Base-by-base conservation (phyloP, 37 sponge, comb jelly and placozoan species). In the Spongilla lacustris region DNA sequence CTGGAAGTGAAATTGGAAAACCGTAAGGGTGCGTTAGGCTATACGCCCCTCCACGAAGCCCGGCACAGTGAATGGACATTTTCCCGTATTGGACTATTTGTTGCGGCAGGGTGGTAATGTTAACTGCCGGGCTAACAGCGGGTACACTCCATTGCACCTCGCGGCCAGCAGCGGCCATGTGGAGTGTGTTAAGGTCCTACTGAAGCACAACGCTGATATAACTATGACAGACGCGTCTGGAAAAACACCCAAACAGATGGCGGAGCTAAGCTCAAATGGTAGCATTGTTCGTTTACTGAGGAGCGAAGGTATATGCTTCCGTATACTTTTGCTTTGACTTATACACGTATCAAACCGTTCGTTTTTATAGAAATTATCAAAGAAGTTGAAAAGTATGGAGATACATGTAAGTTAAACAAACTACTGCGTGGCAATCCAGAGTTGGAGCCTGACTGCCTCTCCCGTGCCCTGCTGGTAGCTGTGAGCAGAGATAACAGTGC, bases 21-120 rank as follows among this genome's bases (percentile, higher is more conserved):
- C 36, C 67, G 74, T 1, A 78, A 77, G 22, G 95, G 95, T 0
- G 89, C 85, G 29, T 94, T 83, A 38, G 95, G 95, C 26, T 94
- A 94, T 84, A 91, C 95, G 23, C 95, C 95, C 6, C 89, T 94
- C 22, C 95, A 94, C 74, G 95, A 94, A 75, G 92, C 95, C n/a
- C n/a, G n/a, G n/a, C 19, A 78, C 34, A 36, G 79, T 41, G 36
- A 77, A 67, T 21, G 93, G 93, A 35, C 77, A 90, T 17, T 12
- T 21, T 8, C 35, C 85, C 25, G 86, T 85, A 3, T 36, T 90
- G 76, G 76, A 89, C 34, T 74, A 67, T 34, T 48, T 90, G 27
- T 77, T 90, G 36, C n/a, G n/a, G 66, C 37, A 24, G 67, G 50
- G 2, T 66, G 77, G 17, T 49, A 89, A 26, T 70, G 73, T 83